Evolutionary conservation across 2,797 vertebrate genomes (phyloP).

Genomic region (Tenualosa ilisha): DNA sequence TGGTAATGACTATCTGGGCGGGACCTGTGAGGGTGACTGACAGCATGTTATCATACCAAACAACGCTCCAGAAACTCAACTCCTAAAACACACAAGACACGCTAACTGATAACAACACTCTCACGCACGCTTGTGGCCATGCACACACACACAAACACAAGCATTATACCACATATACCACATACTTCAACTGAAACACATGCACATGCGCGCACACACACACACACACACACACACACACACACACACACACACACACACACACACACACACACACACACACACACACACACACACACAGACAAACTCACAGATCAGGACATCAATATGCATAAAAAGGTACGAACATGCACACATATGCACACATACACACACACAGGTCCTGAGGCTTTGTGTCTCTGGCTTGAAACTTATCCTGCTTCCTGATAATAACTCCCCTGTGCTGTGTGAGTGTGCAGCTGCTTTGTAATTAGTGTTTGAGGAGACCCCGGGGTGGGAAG

Average conservation of each 20-base stretch:
- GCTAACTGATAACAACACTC: background rate
- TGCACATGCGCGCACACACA: background rate
- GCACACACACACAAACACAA: background rate
- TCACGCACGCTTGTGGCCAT: slow-evolving; percentile 16
- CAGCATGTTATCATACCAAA: background rate
- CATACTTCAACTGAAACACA: background rate
- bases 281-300: too few species aligned
- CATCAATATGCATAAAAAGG: background rate
- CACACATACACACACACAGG: slow-evolving; percentile 36
- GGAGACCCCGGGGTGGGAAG: slow-evolving; percentile 45
- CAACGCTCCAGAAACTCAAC: slow-evolving; percentile 6
- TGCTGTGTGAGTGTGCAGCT: slow-evolving; percentile 43
- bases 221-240: background rate
- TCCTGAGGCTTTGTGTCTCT: background rate
- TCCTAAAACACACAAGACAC: background rate
- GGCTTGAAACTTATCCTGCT: slow-evolving; percentile 56
- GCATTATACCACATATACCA: background rate
- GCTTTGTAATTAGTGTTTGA: slow-evolving; percentile 65
- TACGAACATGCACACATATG: slow-evolving; percentile 29
- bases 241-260: background rate
- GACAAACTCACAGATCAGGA: background rate
- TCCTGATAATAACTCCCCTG: slow-evolving; percentile 57
- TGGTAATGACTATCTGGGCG: slow-evolving; percentile 34
- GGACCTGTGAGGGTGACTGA: slow-evolving; percentile 2
- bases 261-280: too few species aligned